A percentile compares a stretch with the other conserved stretches of the same genome.
These are phyloP conservation scores for Emesis furor DNA, from an alignment of 2,888 invertebrate species.

Conservation along the genomic window DNA sequence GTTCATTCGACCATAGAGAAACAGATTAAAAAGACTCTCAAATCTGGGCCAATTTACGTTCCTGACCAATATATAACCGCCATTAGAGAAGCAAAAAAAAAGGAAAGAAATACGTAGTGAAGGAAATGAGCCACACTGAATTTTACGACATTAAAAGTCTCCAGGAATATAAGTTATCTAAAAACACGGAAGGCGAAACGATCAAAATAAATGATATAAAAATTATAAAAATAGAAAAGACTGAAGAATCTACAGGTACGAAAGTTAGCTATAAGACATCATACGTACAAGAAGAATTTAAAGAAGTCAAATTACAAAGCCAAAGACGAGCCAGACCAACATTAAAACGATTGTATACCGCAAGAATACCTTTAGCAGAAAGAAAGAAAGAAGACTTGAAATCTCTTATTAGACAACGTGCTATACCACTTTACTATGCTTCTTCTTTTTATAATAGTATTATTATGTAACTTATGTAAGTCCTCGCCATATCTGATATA, in stretches of 20 bases:
- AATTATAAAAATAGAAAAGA: constrained; percentile 6
- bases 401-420: background rate
- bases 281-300: background rate
- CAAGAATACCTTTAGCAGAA: background rate
- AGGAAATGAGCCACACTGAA: constrained; percentile 11
- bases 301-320: background rate
- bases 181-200: constrained; percentile 2
- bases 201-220: background rate
- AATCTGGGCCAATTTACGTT: too few species aligned
- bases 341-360: background rate
- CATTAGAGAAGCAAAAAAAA: background rate
- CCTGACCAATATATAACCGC: too few species aligned
- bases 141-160: constrained; percentile 1
- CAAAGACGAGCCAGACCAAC: background rate
- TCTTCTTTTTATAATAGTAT: background rate
- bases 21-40: too few species aligned
- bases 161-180: background rate
- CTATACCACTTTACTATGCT: background rate
- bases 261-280: background rate
- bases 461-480: background rate
- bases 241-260: background rate
- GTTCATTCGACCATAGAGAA: too few species aligned
- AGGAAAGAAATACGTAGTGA: background rate
- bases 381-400: background rate
- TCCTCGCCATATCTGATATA: too few species aligned